These are phyloP conservation scores for Aporophyla nigra DNA, from an alignment of 2,888 invertebrate species.

Conservation along the genomic window DNA sequence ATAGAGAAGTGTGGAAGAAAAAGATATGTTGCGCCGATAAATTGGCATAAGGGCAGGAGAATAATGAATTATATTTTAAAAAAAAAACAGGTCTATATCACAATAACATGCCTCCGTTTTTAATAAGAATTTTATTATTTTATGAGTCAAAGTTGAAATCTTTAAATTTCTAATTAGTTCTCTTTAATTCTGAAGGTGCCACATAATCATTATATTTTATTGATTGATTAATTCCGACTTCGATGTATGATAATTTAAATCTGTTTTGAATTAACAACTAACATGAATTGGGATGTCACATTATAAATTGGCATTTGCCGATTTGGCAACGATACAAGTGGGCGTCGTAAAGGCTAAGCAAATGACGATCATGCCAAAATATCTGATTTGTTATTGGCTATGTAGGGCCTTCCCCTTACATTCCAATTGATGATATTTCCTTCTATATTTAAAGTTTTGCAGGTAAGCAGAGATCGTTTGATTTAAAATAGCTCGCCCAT, in stretches of 20 bases:
- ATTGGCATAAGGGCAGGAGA: no score
- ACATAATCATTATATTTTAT: neutral
- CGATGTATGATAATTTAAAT: no score
- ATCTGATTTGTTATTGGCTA: constrained; percentile 33
- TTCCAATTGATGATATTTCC: neutral
- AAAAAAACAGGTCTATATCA: no score
- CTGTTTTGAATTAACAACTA: neutral
- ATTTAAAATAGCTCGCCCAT: neutral
- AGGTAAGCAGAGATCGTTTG: neutral
- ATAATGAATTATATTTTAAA: no score
- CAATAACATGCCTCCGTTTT: no score
- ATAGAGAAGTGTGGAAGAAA: no score
- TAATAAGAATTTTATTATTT: no score
- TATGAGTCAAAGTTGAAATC: no score
- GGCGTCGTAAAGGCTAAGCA: constrained; percentile 42
- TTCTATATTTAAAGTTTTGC: neutral
- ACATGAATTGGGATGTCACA: constrained; percentile 2
- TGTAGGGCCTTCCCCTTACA: constrained; percentile 11
- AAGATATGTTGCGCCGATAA: no score
- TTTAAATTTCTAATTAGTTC: no score
- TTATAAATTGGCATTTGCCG: constrained; percentile 7
- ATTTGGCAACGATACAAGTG: constrained; percentile 36
- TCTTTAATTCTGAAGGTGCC: no score
- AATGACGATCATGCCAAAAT: constrained; percentile 50
- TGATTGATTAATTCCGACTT: neutral